Conservation (phyloP, 2,797 vertebrate genomes). For the Hypotaenidia philippensis region DNA sequence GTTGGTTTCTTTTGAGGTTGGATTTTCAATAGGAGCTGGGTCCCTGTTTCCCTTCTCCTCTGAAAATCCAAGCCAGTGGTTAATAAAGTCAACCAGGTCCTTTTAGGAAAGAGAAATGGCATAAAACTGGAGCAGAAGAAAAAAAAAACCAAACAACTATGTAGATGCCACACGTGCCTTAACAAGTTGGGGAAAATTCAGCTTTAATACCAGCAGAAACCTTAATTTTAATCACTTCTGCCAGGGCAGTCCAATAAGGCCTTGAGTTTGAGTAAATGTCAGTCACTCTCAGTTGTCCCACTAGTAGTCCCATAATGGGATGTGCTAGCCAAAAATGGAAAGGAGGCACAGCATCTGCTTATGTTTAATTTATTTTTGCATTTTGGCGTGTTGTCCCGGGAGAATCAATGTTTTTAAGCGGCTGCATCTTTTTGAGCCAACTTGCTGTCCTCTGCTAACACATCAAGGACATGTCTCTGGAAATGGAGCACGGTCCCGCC, state of each 20-base stretch:
- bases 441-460: conserved; percentile 68
- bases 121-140: conserved; percentile 8
- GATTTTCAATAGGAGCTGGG: conserved; percentile 23
- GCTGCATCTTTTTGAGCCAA: conserved; percentile 69
- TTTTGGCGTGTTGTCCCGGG: conserved; percentile 65
- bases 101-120: conserved; percentile 44
- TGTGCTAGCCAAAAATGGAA: conserved; percentile 61
- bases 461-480: conserved; percentile 65
- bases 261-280: conserved; percentile 64
- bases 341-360: conserved; percentile 73
- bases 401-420: conserved; percentile 73
- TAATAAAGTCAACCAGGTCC: conserved; percentile 46
- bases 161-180: conserved; percentile 29
- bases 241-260: conserved; percentile 61
- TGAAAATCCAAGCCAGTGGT: neutral
- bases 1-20: conserved; percentile 18
- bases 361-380: conserved; percentile 75
- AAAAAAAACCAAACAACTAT: neutral
- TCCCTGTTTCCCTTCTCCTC: neutral
- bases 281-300: conserved; percentile 65
- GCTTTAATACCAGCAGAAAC: conserved; percentile 16
- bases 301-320: conserved; percentile 64
- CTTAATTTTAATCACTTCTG: conserved; percentile 20
- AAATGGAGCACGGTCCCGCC: neutral
- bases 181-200: conserved; percentile 16